Evolutionary conservation across 53 echinoderm and acorn worm species (phyloP).

Genomic region (Holothuria leucospilota): DNA sequence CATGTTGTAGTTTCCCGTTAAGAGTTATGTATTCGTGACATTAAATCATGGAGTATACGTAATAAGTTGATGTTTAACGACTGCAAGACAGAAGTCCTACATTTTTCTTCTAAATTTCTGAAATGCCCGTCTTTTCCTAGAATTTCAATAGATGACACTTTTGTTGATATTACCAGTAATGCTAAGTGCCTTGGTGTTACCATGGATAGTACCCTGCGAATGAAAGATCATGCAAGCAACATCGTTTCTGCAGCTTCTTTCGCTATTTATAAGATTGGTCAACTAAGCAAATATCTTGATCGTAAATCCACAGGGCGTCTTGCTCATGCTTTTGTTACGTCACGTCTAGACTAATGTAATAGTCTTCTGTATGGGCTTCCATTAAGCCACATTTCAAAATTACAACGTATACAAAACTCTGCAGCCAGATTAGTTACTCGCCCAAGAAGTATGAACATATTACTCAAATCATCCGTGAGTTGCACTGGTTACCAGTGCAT

Average conservation of each 20-base stretch:
- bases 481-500: constrained; percentile 54
- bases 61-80: background rate
- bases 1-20: no score
- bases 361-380: constrained; percentile 41
- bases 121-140: background rate
- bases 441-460: constrained; percentile 28
- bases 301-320: constrained; percentile 7
- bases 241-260: constrained; percentile 18
- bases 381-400: no score
- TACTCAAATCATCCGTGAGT: constrained; percentile 20
- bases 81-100: background rate
- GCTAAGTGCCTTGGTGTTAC: background rate
- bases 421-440: no score
- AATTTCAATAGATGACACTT: background rate
- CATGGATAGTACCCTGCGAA: background rate
- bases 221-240: constrained; percentile 23
- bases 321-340: constrained; percentile 52
- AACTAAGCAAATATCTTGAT: constrained; percentile 27
- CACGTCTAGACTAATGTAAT: constrained; percentile 45
- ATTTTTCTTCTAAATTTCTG: background rate
- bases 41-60: no score
- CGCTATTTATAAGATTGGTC: constrained; percentile 42
- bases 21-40: no score
- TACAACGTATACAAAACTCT: no score
- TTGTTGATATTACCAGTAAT: constrained; percentile 1